These are phyloP conservation scores for Meghimatium bilineatum DNA, from an alignment of 2,888 invertebrate genomes.

Conservation along the genomic window DNA sequence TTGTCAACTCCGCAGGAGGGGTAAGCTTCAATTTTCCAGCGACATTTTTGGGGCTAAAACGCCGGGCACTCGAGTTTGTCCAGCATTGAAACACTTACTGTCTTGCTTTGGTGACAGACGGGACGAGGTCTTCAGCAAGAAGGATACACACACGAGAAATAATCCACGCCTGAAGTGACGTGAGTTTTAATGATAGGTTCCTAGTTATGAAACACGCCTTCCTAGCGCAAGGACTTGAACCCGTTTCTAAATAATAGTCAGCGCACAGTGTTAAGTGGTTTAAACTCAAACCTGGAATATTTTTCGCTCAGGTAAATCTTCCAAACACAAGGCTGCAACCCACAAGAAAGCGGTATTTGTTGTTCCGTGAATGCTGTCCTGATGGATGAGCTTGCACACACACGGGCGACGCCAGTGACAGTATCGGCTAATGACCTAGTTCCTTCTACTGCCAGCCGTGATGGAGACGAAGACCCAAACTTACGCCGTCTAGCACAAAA, in stretches of 20 bases:
- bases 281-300: background rate
- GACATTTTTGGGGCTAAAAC: conserved; percentile 1
- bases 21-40: conserved; percentile 26
- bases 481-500: background rate
- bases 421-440: background rate
- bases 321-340: background rate
- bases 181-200: conserved; percentile 26
- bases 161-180: conserved; percentile 9
- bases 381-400: background rate
- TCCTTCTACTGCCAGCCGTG: background rate
- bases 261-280: background rate
- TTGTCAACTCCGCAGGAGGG: conserved; percentile 9
- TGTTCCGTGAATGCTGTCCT: background rate
- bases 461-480: background rate
- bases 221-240: background rate
- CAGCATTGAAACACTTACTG: background rate
- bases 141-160: background rate
- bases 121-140: background rate
- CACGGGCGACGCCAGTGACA: background rate
- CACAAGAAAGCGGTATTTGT: background rate
- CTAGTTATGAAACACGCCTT: conserved; percentile 23
- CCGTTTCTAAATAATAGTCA: background rate
- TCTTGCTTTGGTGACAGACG: conserved; percentile 3
- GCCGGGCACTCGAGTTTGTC: background rate
- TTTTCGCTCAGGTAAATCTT: background rate